These are phyloP conservation scores for Petrocephalus microphthalmus DNA, from an alignment of 2,113 vertebrate species.

Conservation along the genomic window DNA sequence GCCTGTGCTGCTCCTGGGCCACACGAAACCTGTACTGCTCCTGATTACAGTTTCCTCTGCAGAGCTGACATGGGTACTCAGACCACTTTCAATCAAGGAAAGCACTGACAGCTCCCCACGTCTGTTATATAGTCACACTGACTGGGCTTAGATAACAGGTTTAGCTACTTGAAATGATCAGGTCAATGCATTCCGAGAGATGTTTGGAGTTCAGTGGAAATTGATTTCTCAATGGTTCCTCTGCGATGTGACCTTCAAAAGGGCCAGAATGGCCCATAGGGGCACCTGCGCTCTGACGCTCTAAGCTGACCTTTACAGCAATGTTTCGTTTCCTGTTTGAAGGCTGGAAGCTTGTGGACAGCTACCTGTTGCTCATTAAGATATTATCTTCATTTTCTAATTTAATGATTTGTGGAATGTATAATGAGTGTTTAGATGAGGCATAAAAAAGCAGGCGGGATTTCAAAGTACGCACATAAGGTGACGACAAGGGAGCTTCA, in stretches of 20 bases:
- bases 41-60: not conserved
- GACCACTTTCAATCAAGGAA: conserved; percentile 26
- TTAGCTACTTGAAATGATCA: conserved; percentile 49
- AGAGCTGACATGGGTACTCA: conserved; percentile 23
- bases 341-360: not conserved
- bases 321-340: conserved; percentile 31
- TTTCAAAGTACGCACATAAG: not conserved
- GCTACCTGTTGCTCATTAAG: not conserved
- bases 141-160: conserved; percentile 35
- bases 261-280: not conserved
- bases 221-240: conserved; percentile 47
- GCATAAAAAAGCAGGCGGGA: not conserved
- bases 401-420: not conserved
- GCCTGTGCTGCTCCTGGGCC: too few species aligned
- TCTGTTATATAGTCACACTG: conserved; percentile 32
- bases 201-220: conserved; percentile 47
- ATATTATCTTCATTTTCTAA: not conserved
- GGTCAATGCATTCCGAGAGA: conserved; percentile 59
- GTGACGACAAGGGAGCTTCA: not conserved
- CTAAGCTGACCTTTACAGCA: conserved; percentile 32
- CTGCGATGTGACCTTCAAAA: conserved; percentile 49
- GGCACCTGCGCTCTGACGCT: conserved; percentile 36
- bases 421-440: not conserved
- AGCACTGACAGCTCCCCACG: conserved; percentile 25
- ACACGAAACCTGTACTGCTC: not conserved